Percentiles rank a stretch among this genome's conserved stretches.
Conservation (phyloP, 2,113 vertebrate species). For the Callithrix jacchus region DNA sequence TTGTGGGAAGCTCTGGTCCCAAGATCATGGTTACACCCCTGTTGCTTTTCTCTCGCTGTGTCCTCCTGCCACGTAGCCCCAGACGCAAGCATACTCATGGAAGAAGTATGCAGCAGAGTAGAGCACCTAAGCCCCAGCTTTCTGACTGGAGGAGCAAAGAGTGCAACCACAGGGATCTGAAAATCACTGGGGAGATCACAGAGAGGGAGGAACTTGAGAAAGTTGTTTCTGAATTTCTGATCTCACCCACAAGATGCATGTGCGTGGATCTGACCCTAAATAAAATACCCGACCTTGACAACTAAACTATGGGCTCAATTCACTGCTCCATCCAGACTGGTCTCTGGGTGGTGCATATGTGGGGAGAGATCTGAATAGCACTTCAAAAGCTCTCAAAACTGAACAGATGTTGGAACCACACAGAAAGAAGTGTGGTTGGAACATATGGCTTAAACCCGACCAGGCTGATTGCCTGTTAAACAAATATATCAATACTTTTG, state of each 20-base stretch:
- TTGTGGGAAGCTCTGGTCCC: background rate
- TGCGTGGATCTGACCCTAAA: background rate
- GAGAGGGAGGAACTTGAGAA: background rate
- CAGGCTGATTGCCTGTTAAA: background rate
- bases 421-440: background rate
- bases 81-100: background rate
- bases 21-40: too few species aligned
- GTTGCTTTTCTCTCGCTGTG: background rate
- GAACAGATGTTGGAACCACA: background rate
- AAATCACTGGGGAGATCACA: background rate
- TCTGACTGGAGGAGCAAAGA: background rate
- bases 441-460: background rate
- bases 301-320: background rate
- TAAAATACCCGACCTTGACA: background rate
- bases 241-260: background rate
- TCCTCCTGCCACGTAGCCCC: background rate
- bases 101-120: background rate
- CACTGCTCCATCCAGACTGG: background rate
- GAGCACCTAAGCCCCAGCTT: background rate
- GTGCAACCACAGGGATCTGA: background rate
- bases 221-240: background rate
- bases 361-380: background rate
- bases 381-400: background rate
- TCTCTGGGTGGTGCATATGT: background rate
- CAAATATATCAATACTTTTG: background rate